Base-by-base conservation (phyloP, 2,797 vertebrate genomes). In the Myiotriccus ornatus region DNA sequence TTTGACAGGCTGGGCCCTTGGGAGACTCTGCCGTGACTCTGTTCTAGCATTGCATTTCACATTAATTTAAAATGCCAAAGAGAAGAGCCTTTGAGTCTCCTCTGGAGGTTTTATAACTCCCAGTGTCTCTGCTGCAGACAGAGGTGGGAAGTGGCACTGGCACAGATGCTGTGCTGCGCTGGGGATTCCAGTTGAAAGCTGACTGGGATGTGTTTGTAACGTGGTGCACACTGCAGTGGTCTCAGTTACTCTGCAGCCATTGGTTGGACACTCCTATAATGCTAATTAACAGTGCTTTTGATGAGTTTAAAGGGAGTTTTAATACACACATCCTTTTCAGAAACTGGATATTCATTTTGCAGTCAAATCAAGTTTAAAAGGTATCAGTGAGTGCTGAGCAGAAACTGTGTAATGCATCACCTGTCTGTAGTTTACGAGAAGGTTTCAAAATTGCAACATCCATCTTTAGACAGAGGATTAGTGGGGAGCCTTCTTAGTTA, bases 1-100 rank as follows among this genome's bases (percentile, higher is more conserved):
- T 93, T 60, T 70, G 94, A 55, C 82, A 84, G 67, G 22, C 69
- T 56, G 52, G 63, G 67, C 87, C 67, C 85, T 57, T 82, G 93
- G 79, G 87, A 93, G 41, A 9, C 67, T 78, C 35, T 90, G 80
- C 85, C 2, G 14, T 80, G 85, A 79, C 77, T 92, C 83, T 77
- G 56, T 82, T 84, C 77, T 35, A 28, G 77, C 1, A 0, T 8
- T 52, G 70, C 77, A 37, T 76, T 93, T 79, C 85, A 69, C 67
- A 32, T 82, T 87, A 52, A 92, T 94, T 94, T 93, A 70, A 91
- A 87, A 88, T 53, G 79, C 70, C 1, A 0, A 25, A 46, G 80
- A 88, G 78, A 91, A 88, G 79, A 94, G 59, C 79, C 70, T 70
- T 64, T 1, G 52, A 84, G 77, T 50, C 63, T 82, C 47, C 83